Percentiles rank a stretch among this genome's conserved stretches.
Conservation (phyloP, 1,140 invertebrate species). For the Trinorchestia longiramus region DNA sequence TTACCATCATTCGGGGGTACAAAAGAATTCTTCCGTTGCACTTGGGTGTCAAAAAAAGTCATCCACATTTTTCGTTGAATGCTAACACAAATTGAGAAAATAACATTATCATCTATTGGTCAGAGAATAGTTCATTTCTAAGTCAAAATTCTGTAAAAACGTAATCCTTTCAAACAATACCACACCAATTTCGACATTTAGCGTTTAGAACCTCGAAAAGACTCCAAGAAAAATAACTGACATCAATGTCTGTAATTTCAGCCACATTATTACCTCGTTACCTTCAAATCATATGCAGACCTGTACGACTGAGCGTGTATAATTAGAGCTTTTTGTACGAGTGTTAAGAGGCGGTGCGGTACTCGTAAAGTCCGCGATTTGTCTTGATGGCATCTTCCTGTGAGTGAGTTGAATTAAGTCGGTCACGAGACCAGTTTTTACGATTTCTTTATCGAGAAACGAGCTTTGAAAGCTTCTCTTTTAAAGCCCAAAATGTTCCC, state of each 20-base stretch:
- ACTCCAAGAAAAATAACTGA: neutral
- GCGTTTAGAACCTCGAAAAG: neutral
- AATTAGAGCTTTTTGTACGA: neutral
- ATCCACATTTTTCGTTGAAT: neutral
- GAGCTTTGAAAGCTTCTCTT: neutral
- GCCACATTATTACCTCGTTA: neutral
- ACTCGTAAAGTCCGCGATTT: constrained; percentile 18
- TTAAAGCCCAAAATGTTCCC: neutral
- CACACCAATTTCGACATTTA: neutral
- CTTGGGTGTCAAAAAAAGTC: neutral
- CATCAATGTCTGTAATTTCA: neutral
- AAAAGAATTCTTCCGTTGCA: neutral
- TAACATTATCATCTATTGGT: neutral
- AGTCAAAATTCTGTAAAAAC: neutral
- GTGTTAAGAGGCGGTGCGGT: neutral
- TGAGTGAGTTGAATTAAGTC: constrained; percentile 19
- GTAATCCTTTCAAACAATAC: neutral
- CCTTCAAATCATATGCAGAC: neutral
- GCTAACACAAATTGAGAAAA: neutral
- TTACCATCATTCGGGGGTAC: neutral
- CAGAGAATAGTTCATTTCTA: neutral
- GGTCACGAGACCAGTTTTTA: constrained; percentile 24
- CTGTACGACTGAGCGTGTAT: neutral
- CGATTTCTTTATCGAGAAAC: constrained; percentile 9
- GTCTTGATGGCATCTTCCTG: constrained; percentile 16